These are phyloP conservation scores for Paedocypris micromegethes DNA, from an alignment of 2,797 vertebrate species.

Conservation along the genomic window DNA sequence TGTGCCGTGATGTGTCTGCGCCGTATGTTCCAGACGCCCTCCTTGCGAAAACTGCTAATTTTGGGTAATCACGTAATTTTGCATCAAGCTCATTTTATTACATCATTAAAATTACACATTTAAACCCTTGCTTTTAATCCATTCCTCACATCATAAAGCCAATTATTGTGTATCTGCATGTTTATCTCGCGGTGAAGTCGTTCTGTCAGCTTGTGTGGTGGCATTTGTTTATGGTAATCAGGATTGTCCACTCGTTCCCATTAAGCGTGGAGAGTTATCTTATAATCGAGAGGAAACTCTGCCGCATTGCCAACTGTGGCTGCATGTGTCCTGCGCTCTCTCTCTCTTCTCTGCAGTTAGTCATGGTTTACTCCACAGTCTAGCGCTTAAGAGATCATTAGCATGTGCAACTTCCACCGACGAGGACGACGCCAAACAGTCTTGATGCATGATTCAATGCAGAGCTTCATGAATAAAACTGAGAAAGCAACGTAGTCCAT, in stretches of 20 bases:
- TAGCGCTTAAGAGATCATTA: constrained; percentile 54
- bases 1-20: constrained; percentile 21
- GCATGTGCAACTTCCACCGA: constrained; percentile 54
- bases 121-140: too few relatives aligned
- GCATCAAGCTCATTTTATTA: too few relatives aligned
- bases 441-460: constrained; percentile 45
- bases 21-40: constrained; percentile 6
- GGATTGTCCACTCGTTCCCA: constrained; percentile 44
- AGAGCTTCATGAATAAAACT: constrained; percentile 44
- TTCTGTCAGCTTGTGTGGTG: too few relatives aligned
- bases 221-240: constrained; percentile 21
- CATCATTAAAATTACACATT: too few relatives aligned
- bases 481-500: constrained; percentile 32
- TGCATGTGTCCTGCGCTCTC: constrained; percentile 46
- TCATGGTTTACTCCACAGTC: constrained; percentile 55
- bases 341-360: constrained; percentile 47
- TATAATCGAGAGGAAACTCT: constrained; percentile 47
- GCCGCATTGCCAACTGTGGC: constrained; percentile 47
- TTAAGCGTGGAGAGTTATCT: constrained; percentile 48
- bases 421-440: constrained; percentile 48
- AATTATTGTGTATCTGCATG: too few relatives aligned
- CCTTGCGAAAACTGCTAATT: constrained; percentile 18
- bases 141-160: too few relatives aligned
- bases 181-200: too few relatives aligned
- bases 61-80: too few relatives aligned